Base-by-base conservation (phyloP, 2,888 invertebrate genomes). In the Diaperis boleti region DNA sequence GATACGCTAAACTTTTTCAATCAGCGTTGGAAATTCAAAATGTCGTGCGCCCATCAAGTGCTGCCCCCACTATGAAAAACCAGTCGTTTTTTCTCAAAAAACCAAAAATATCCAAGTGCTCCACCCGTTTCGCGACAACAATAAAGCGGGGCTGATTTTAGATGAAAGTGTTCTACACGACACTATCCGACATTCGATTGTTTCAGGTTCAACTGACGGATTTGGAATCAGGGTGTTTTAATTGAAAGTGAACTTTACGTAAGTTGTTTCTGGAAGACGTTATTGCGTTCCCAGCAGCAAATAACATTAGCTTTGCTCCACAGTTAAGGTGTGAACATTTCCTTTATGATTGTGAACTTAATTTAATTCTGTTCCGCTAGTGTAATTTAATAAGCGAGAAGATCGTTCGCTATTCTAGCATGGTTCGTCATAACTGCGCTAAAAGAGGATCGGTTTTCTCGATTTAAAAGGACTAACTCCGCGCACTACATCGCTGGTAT, bases 291-390 rank as follows among this genome's bases (percentile, higher is more conserved):
- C 64, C 69, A 66, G 64, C 59, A 59, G 69, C 64, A 70, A 69
- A 70, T 70, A 69, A 70, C 69, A 65, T 70, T 70, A 66, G 67
- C 66, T 64, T 65, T 66, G 63, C 67, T 62, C 63, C 59, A 64
- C 69, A 68, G 69, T 69, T 67, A 67, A 69, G 70, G 70, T 70
- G 70, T 68, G 70, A 69, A 70, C 70, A 69, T 64, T 68, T 70
- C 69, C 70, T 70, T 69, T 70, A 70, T 68, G 64, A 69, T 68
- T 69, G 68, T 65, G 65, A 68, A 69, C 69, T 68, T 66, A 70
- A 67, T 67, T 69, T 66, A 67, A 69, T 69, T 69, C 64, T 62
- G 68, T 70, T 70, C 66, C 66, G 67, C 65, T 65, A 66, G 67
- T 69, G 69, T 66, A 70, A 68, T 68, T 68, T 67, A 69, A 69